Conservation (phyloP, 2,797 vertebrate species). For the Tapera naevia region DNA sequence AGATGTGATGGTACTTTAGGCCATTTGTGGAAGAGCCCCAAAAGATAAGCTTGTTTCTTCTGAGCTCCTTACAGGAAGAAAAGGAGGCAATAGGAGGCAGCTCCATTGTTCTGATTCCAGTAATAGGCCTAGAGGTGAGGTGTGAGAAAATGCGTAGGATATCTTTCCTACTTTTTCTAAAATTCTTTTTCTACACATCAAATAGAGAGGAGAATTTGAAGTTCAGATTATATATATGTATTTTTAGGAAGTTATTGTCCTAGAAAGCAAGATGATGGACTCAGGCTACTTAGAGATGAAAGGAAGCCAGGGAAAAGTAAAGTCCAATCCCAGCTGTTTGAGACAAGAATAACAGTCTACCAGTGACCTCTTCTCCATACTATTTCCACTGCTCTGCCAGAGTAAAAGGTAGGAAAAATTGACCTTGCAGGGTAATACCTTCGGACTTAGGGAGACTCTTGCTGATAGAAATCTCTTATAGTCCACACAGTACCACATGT, state of each 20-base stretch:
- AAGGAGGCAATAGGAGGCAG: neutral
- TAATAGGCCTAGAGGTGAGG: neutral
- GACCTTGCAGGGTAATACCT: neutral
- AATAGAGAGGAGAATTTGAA: neutral
- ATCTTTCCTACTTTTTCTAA: neutral
- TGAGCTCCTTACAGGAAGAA: neutral
- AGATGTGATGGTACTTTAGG: neutral
- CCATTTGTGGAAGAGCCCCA: neutral
- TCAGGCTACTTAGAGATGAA: neutral
- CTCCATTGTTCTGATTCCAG: neutral
- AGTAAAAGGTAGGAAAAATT: neutral
- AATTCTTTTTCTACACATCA: neutral
- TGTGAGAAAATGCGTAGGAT: neutral
- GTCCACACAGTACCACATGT: neutral
- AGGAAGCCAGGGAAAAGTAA: neutral
- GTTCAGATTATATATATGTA: neutral
- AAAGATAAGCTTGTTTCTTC: neutral
- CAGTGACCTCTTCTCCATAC: neutral
- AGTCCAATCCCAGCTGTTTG: neutral
- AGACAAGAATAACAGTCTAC: neutral
- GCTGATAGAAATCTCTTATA: neutral
- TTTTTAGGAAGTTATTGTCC: neutral
- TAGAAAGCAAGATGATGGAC: neutral
- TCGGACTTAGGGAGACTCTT: neutral
- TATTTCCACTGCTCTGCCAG: neutral